phyloP scores from a whole-genome alignment of 2,888 invertebrate species.

The Polydrusus tereticollis region DNA sequence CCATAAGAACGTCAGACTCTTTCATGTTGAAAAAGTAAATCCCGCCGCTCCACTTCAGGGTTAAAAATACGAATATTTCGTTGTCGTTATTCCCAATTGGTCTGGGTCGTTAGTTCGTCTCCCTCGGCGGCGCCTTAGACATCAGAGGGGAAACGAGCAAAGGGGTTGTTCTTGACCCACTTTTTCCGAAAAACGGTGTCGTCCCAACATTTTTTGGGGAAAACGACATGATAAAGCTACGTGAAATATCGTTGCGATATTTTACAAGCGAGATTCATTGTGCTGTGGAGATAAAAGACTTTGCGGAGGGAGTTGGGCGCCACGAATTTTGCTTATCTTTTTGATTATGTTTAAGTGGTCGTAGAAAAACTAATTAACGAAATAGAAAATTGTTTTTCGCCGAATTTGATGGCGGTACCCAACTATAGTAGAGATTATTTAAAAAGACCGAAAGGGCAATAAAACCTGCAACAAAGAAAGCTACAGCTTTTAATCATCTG shows the following conservation, averaged over 20 bases:
- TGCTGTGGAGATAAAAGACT: background rate
- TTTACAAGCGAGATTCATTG: background rate
- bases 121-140: conserved; percentile 7
- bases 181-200: background rate
- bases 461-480: too few species aligned
- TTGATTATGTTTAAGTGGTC: background rate
- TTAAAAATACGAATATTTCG: background rate
- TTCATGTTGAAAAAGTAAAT: too few species aligned
- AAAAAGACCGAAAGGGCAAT: too few species aligned
- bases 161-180: conserved; percentile 30
- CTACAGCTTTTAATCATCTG: too few species aligned
- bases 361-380: background rate
- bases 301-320: too few species aligned
- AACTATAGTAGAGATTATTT: too few species aligned
- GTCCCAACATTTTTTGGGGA: background rate
- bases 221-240: background rate
- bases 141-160: conserved; percentile 14
- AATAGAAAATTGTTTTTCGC: background rate
- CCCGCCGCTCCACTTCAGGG: background rate
- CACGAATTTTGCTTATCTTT: conserved; percentile 1
- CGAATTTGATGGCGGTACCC: too few species aligned
- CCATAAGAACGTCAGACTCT: too few species aligned
- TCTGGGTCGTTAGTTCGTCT: conserved; percentile 1
- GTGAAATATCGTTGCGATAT: background rate
- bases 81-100: conserved; percentile 3